Conservation (phyloP, 2,797 vertebrate genomes). For the Hypotaenidia okinawae region DNA sequence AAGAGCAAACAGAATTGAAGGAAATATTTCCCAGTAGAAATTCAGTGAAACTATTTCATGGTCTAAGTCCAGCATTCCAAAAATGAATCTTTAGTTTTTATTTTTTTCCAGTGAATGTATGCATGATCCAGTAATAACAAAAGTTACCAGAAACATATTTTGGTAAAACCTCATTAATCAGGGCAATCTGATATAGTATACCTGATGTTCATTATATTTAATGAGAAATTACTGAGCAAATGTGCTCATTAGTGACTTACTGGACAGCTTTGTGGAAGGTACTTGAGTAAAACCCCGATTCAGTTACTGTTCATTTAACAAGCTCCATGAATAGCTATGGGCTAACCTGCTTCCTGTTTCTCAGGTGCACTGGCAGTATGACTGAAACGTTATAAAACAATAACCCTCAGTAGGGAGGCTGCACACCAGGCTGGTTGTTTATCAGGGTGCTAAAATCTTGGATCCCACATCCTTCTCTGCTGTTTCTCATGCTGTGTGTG, state of each 20-base stretch:
- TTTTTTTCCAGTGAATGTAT: neutral
- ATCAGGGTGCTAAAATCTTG: neutral
- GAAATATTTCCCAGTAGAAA: conserved; percentile 36
- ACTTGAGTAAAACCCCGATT: neutral
- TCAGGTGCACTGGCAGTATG: neutral
- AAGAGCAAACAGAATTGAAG: neutral
- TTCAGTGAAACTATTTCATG: neutral
- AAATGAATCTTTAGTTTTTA: neutral
- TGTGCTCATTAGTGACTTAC: conserved; percentile 25
- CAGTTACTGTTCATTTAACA: conserved; percentile 25
- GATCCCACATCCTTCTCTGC: neutral
- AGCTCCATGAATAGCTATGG: conserved; percentile 16
- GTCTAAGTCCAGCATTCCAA: neutral
- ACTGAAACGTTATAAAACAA: neutral
- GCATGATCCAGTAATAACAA: conserved; percentile 32
- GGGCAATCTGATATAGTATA: neutral
- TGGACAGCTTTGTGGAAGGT: conserved; percentile 19
- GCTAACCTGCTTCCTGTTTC: conserved; percentile 30
- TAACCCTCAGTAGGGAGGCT: neutral
- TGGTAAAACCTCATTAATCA: conserved; percentile 46
- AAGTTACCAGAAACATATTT: conserved; percentile 31
- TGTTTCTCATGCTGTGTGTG: neutral
- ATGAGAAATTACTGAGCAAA: conserved; percentile 18
- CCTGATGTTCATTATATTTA: conserved; percentile 26
- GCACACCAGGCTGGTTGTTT: neutral